Conservation (phyloP, 2,113 vertebrate genomes). For the Ardeotis arabs region DNA sequence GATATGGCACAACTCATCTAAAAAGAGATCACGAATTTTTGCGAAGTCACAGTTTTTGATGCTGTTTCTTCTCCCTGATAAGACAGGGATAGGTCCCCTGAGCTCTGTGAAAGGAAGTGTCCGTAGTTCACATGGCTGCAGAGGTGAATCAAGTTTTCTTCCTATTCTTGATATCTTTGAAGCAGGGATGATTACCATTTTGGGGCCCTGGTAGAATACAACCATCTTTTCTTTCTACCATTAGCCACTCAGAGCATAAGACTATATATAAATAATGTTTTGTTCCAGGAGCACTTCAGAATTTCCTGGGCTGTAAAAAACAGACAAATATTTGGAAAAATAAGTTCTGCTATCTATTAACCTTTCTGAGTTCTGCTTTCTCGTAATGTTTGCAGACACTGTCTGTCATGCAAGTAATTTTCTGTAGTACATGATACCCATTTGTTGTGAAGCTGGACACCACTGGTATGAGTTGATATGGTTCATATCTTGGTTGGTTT, state of each 20-base stretch:
- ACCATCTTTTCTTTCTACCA: neutral
- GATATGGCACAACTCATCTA: neutral
- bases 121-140: neutral
- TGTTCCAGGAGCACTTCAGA: neutral
- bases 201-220: neutral
- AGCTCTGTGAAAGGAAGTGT: neutral
- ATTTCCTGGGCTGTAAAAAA: neutral
- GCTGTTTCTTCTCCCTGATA: neutral
- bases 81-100: neutral
- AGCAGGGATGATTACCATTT: neutral
- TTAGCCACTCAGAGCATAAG: neutral
- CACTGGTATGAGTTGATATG: neutral
- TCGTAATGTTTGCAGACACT: neutral
- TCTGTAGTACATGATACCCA: neutral
- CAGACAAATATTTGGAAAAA: neutral
- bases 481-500: neutral
- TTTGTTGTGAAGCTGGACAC: neutral
- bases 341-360: neutral
- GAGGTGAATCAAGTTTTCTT: neutral
- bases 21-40: neutral
- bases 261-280: neutral
- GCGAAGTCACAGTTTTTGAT: neutral
- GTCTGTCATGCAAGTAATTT: neutral
- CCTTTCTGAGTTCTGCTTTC: neutral
- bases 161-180: neutral